Evolutionary conservation across 2,113 vertebrate species (phyloP).

Genomic region (Arvicanthis niloticus): DNA sequence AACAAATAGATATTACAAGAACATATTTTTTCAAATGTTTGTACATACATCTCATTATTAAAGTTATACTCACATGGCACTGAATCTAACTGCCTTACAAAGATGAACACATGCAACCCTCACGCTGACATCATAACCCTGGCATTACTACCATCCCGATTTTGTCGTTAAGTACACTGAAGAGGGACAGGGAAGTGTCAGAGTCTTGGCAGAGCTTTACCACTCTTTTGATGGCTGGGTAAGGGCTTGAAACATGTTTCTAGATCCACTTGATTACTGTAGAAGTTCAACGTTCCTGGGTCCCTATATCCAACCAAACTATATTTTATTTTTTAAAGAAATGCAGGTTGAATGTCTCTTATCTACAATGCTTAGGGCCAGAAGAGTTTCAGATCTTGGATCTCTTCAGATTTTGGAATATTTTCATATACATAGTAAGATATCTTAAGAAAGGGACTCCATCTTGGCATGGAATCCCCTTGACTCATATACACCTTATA

Average conservation of each 20-base stretch:
- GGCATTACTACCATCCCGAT: not conserved
- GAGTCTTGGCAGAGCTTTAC: not conserved
- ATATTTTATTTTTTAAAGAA: conserved; percentile 39
- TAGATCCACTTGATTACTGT: not conserved
- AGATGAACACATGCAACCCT: not conserved
- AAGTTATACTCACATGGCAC: not conserved
- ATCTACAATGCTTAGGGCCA: not conserved
- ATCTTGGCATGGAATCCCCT: not conserved
- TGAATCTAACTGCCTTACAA: not conserved
- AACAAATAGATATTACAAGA: conserved; percentile 37
- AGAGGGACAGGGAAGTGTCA: not conserved
- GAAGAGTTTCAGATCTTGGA: not conserved
- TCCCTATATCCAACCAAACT: not conserved
- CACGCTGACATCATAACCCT: not conserved
- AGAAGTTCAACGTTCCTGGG: not conserved
- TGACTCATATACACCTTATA: not conserved
- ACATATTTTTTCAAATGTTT: not conserved
- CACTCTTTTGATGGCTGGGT: too few relatives aligned
- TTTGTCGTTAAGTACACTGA: not conserved
- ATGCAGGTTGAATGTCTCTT: not conserved
- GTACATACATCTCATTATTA: not conserved
- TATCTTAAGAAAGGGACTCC: not conserved
- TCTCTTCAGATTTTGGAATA: not conserved
- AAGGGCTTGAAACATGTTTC: not conserved
- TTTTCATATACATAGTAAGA: not conserved